Percentiles rank a stretch among this genome's conserved stretches.
Conservation (phyloP, 1,140 invertebrate species). For the Drosophila ironensis region DNA sequence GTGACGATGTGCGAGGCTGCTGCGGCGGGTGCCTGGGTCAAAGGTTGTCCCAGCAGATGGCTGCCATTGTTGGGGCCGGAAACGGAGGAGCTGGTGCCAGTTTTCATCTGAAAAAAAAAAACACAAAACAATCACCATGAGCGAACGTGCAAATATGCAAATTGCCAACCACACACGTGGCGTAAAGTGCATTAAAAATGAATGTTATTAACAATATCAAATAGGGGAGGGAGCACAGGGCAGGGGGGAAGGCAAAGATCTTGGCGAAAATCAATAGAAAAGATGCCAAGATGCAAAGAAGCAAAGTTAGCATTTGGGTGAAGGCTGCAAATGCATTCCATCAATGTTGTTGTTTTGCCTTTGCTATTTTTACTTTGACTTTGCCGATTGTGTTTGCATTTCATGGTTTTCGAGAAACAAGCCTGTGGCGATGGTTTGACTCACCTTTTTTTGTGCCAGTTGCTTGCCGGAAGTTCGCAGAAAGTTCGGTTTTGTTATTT, state of each 20-base stretch:
- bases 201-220: too few relatives aligned
- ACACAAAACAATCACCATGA: conserved; percentile 44
- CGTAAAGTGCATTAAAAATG: conserved; percentile 38
- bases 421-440: conserved; percentile 1
- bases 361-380: conserved; percentile 28
- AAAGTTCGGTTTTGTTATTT: background rate
- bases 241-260: too few relatives aligned
- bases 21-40: conserved; percentile 23
- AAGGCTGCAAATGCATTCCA: conserved; percentile 38
- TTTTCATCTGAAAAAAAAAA: conserved; percentile 56
- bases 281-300: conserved; percentile 41
- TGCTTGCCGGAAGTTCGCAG: background rate
- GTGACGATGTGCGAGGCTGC: conserved; percentile 61
- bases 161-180: conserved; percentile 62
- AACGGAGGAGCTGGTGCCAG: conserved; percentile 52
- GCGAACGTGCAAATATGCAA: conserved; percentile 64
- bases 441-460: conserved; percentile 36
- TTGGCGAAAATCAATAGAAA: conserved; percentile 62
- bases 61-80: conserved; percentile 31
- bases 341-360: conserved; percentile 24
- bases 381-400: conserved; percentile 46
- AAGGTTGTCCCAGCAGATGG: conserved; percentile 5
- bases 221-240: too few relatives aligned
- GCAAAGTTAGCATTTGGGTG: conserved; percentile 40
- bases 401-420: conserved; percentile 16